Evolutionary conservation across 2,113 vertebrate genomes (phyloP), one percentile per base, ranked within the genome.

Genomic region (Peromyscus leucopus): DNA sequence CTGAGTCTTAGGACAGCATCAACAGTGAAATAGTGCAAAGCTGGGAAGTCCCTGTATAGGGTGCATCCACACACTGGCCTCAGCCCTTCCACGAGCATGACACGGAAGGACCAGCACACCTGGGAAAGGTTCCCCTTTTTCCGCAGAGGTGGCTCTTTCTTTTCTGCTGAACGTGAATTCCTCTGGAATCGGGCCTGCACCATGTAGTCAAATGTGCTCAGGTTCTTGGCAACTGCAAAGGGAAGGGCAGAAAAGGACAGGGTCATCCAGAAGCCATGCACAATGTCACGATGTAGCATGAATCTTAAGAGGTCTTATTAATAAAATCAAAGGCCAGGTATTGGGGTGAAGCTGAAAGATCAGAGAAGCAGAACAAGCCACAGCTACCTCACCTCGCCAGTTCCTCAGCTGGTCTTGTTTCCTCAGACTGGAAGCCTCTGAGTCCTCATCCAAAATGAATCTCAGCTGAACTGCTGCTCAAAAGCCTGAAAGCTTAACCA

Each of bases 181-280:
- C 48, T 90, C 39, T 72, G 74, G 63, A 80, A 63, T 13, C 26
- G 83, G 24, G 17, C 6, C 65, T 88, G 67, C 84, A 65, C 65
- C 51, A 89, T 74, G 46, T 92, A 89, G 65, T 95, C 94, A 65
- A 74, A 92, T 1, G 90, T 95, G 90, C 84, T 95, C 90, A 88
- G 9, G 55, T 89, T 72, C 94, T 92, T 95, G 84, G 7, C 5
- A 59, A 74, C 94, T 95, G 57, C 36, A 63, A 42, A 51, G 19
- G 24, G 28, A 16, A 79, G 46, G 19, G 46, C 42, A 74, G 46
- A 24, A 79, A 65, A 92, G 55, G 33, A 12, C n/a, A 69, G 42
- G 26, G 7, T 88, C 63, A 95, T 33, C 21, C 1, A 48, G 33
- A 5, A 48, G 19, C 48, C 16, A 13, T 0, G 1, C 88, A 55